Evolutionary conservation across 2,888 invertebrate genomes (phyloP), one percentile per base, ranked within the genome.

Genomic region (Octodonta nipae): DNA sequence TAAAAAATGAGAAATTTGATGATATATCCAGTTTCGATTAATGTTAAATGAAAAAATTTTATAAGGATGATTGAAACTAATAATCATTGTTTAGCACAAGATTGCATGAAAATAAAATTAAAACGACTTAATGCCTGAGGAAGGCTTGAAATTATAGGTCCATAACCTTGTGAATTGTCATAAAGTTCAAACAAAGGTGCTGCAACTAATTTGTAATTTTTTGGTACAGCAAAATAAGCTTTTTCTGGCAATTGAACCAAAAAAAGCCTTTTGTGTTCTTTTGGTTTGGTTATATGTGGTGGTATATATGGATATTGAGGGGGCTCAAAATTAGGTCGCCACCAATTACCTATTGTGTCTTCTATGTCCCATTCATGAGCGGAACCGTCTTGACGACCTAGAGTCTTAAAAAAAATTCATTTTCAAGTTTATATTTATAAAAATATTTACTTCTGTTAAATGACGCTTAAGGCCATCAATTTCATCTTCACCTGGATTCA

Each of bases 281-380:
- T 99, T 2, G 98, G 98, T 64, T 95, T 93, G 1, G 98, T 99
- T 45, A 98, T 95, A 65, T 99, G 98, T 1, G 98, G 93, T 5
- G 98, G 96, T 53, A 98, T 83, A 70, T 99, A 99, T 0, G 98
- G 98, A 65, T 98, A 99, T 58, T 96, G 93, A 1, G 98, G 96
- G 12, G 98, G 96, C 65, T 99, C 98, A 65, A 99, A 99, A 67
- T 99, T 98, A 0, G 98, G 98, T 39, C 98, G 71, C 96, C 96
- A 99, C 98, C 98, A 99, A 64, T 96, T 98, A 8, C 88, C 89
- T 44, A 74, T 74, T 4, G 73, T 73, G 54, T 95, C 92, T 63
- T 93, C 96, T 38, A 98, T 82, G n/a, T 87, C 75, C 98, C 98
- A 99, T 50, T 99, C 95, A 58, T 93, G 92, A 46, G 88, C 85